Evolutionary conservation across 2,113 vertebrate genomes (phyloP).

Genomic region (Pao palembangensis): DNA sequence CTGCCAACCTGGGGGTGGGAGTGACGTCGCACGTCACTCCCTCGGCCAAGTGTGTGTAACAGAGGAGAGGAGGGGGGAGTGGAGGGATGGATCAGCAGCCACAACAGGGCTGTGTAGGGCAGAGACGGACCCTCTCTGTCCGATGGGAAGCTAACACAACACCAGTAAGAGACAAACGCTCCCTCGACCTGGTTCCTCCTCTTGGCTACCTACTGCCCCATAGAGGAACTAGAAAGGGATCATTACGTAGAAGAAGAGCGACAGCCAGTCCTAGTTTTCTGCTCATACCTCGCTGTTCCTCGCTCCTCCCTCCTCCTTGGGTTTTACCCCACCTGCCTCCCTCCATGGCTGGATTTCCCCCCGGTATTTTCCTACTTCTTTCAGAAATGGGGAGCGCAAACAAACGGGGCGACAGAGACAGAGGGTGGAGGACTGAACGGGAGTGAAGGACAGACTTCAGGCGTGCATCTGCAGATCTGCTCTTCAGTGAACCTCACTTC

Average conservation of each 20-base stretch:
- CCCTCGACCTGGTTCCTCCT: slow-evolving; percentile 33
- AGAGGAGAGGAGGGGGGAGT: slow-evolving; percentile 33
- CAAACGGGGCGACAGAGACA: slow-evolving; percentile 32
- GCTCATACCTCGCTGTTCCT: slow-evolving; percentile 60
- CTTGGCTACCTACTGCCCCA: slow-evolving; percentile 45
- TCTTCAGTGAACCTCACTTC: slow-evolving; percentile 57
- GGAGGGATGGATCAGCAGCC: slow-evolving; percentile 56
- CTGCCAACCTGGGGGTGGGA: slow-evolving; percentile 59
- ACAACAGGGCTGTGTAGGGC: slow-evolving; percentile 28
- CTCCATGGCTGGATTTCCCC: slow-evolving; percentile 32
- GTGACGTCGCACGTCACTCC: slow-evolving; percentile 35
- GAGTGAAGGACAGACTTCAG: slow-evolving; percentile 39
- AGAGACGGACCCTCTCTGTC: slow-evolving; percentile 46
- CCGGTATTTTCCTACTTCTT: slow-evolving; percentile 16
- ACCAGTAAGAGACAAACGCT: slow-evolving; percentile 43
- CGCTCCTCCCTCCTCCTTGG: slow-evolving; percentile 49
- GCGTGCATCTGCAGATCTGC: slow-evolving; percentile 32
- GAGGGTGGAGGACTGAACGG: slow-evolving; percentile 27
- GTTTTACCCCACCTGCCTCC: slow-evolving; percentile 30
- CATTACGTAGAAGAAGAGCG: slow-evolving; percentile 46
- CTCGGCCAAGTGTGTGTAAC: slow-evolving; percentile 26
- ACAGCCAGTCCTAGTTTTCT: slow-evolving; percentile 42
- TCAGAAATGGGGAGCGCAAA: slow-evolving; percentile 35
- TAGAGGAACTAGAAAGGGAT: slow-evolving; percentile 50
- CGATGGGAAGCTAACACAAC: slow-evolving; percentile 37